Evolutionary conservation across 2,888 invertebrate genomes (phyloP), one percentile per base, ranked within the genome.

Genomic region (Sarcophaga subvicina): DNA sequence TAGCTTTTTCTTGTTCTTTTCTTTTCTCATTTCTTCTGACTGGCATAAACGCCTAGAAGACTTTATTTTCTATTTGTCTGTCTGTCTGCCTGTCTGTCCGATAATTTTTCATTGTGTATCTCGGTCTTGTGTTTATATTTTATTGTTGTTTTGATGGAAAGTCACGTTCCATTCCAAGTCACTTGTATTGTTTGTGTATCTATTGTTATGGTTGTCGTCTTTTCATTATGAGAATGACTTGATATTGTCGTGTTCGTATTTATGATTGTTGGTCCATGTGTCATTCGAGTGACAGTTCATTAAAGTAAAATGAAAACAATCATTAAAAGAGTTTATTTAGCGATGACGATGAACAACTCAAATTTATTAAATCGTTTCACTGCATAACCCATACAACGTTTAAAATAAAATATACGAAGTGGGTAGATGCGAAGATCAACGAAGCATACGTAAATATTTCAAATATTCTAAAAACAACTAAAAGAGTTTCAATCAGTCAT

Each of bases 31-130:
- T 78, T 71, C 22, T 87, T 81, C 79, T 84, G 87, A 84, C 81
- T 84, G 87, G 79, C 84, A 84, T 79, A 82, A 87, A 87, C 84
- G 87, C 84, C 87, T 87, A 82, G 63, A 81, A 79, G 84, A 76
- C 79, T 81, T 11, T 79, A 80, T 77, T 78, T 75, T 75, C 63
- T 72, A 67, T 76, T 22, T 77, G 54, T 72, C 49, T 49, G 63
- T 71, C 70, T 64, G 54, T 67, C 25, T 47, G n/a, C 47, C 22
- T 22, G 66, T 22, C 20, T 62, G n/a, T 81, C 3, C 54, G 37
- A 37, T 2, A 37, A 49, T 79, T 70, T 71, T 79, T 81, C 59
- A 45, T 47, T 81, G 27, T 78, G 20, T 25, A 70, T 62, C 3
- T 12, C 63, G 4, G 8, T 14, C 22, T 79, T 37, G 5, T 27